Base-by-base conservation (phyloP, 2,113 vertebrate species). In the Electrona antarctica region DNA sequence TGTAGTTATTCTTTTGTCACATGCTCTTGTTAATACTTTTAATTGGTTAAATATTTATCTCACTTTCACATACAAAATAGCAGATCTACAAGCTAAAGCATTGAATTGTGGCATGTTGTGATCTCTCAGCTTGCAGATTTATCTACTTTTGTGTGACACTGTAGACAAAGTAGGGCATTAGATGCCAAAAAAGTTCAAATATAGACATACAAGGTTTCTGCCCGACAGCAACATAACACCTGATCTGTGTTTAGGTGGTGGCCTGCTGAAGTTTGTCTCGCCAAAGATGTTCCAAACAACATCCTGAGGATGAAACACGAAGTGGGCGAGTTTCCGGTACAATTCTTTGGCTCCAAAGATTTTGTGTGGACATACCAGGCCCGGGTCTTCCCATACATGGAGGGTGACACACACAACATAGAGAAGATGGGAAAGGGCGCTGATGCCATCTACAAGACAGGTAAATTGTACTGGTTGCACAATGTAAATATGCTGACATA, bases 321-420 rank as follows among this genome's bases (percentile, higher is more conserved):
- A 70, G 96, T 98, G 0, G 98, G 98, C 0, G 98, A 99, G 88
- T 99, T 99, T 70, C 98, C 98, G 0, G 98, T 99, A 58, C 95
- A 98, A 8, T 99, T 99, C 87, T 99, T 99, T 9, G 98, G 98
- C 77, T 99, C 98, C 71, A 98, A 96, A 88, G 98, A 99, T 85
- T 98, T 97, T 61, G 92, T 98, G 65, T 99, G 98, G 98, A 99
- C 97, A 0, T 98, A 99, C 79, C 98, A 99, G 88, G 98, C 98
- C 62, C 94, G 97, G 75, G 97, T 99, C 21, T 99, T 99, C 71
- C 96, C 96, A 8, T 99, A 99, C 83, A 98, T 98, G 98, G 98
- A 99, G 76, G 97, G 96, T 0, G 98, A 99, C 77, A 97, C 96
- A 64, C 96, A 96, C 87, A 99, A 96, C 93, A 98, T 97, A 55